Evolutionary conservation across 1,140 invertebrate species (phyloP).

Genomic region (Anastrepha obliqua): DNA sequence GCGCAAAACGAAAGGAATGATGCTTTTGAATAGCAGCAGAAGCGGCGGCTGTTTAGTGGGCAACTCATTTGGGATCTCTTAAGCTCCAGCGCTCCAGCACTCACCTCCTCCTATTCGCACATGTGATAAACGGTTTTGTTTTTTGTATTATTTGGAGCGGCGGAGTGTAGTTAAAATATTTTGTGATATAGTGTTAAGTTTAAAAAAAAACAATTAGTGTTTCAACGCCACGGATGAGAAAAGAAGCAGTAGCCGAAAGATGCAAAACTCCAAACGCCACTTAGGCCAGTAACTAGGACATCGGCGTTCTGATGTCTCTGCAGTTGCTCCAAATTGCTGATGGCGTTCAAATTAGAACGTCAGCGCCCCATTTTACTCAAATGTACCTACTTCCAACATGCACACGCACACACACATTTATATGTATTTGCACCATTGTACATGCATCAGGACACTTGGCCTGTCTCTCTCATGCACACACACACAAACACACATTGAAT

Average conservation of each 20-base stretch:
- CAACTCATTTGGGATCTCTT: background rate
- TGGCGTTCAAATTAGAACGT: background rate
- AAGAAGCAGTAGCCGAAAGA: background rate
- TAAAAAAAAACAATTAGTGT: background rate
- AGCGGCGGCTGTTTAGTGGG: background rate
- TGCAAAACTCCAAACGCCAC: background rate
- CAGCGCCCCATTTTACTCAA: slow-evolving; percentile 4
- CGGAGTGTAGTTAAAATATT: slow-evolving; percentile 51
- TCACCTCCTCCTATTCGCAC: slow-evolving; percentile 32
- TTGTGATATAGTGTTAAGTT: slow-evolving; percentile 72
- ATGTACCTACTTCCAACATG: slow-evolving; percentile 23
- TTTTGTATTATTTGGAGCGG: background rate
- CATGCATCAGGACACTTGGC: background rate
- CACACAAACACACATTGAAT: background rate
- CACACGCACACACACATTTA: background rate
- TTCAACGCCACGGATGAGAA: background rate
- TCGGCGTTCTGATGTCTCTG: background rate
- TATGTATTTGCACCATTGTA: background rate
- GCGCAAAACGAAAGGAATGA: background rate
- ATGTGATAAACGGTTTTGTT: slow-evolving; percentile 37
- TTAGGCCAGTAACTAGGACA: slow-evolving; percentile 6
- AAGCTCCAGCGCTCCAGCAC: slow-evolving; percentile 27
- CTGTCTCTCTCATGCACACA: background rate
- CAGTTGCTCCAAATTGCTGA: background rate
- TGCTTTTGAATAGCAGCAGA: background rate